Evolutionary conservation across 2,797 vertebrate species (phyloP).

Genomic region (Crocodylus rhombifer): DNA sequence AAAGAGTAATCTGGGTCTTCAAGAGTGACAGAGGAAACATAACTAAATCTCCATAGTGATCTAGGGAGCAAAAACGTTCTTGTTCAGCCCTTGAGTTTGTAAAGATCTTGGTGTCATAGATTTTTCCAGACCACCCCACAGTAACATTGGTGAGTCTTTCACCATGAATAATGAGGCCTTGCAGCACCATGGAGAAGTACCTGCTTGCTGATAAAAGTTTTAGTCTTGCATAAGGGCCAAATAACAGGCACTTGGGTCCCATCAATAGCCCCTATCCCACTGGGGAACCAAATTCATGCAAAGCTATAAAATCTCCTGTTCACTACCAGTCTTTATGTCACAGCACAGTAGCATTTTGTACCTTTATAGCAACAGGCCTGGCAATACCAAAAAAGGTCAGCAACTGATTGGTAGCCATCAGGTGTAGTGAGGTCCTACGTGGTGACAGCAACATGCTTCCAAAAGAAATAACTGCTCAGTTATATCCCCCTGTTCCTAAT

Average conservation of each 20-base stretch:
- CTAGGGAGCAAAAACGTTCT: background rate
- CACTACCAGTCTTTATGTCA: constrained; percentile 18
- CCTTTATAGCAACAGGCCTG: constrained; percentile 42
- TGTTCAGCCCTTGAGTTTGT: background rate
- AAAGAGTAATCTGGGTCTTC: rapidly evolving
- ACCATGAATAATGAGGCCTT: background rate
- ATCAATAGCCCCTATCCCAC: background rate
- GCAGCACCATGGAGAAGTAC: background rate
- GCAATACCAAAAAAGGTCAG: constrained; percentile 58
- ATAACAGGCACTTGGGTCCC: background rate
- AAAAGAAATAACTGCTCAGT: background rate
- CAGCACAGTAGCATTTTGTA: constrained; percentile 25
- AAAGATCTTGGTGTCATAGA: background rate
- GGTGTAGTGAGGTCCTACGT: constrained; percentile 61
- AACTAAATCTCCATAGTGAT: background rate
- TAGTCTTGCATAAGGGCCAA: background rate
- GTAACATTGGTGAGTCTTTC: background rate
- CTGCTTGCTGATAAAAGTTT: background rate
- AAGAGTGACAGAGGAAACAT: background rate
- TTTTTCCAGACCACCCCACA: background rate
- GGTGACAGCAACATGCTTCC: constrained; percentile 34
- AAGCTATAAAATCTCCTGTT: background rate
- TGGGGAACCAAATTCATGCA: background rate
- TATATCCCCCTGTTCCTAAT: background rate
- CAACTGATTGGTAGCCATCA: constrained; percentile 30